These are phyloP conservation scores for Temnothorax unifasciatus DNA, from an alignment of 2,888 invertebrate species.

Conservation along the genomic window DNA sequence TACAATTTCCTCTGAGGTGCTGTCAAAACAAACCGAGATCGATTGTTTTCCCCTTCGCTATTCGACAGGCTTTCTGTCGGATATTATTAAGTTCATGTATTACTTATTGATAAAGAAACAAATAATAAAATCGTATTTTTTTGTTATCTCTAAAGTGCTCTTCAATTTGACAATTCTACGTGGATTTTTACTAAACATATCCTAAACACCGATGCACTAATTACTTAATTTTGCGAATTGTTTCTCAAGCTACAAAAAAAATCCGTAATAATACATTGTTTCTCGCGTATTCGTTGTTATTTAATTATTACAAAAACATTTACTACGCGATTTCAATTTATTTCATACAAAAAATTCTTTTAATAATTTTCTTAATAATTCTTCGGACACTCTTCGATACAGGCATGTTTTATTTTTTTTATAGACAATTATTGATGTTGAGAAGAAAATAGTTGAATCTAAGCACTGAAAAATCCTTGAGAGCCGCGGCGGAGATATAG, in stretches of 20 bases:
- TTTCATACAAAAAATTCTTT: not conserved
- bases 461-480: not conserved
- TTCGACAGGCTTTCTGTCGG: not conserved
- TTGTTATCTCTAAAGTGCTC: not conserved
- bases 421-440: not conserved
- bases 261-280: not conserved
- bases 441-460: not conserved
- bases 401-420: not conserved
- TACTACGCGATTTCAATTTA: not conserved
- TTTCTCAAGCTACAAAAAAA: not conserved
- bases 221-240: not conserved
- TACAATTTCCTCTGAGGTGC: constrained; percentile 34
- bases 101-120: not conserved
- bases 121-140: not conserved
- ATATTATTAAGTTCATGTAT: not conserved
- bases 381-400: not conserved
- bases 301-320: not conserved
- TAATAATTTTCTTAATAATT: not conserved
- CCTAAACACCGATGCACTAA: not conserved
- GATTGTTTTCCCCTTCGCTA: not conserved
- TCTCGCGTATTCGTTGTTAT: not conserved
- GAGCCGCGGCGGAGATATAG: not conserved
- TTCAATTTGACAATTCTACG: not conserved
- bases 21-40: not conserved
- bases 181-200: not conserved